Evolutionary conservation across 2,113 vertebrate species (phyloP), one percentile per base, ranked within the genome.

Genomic region (Scophthalmus maximus): DNA sequence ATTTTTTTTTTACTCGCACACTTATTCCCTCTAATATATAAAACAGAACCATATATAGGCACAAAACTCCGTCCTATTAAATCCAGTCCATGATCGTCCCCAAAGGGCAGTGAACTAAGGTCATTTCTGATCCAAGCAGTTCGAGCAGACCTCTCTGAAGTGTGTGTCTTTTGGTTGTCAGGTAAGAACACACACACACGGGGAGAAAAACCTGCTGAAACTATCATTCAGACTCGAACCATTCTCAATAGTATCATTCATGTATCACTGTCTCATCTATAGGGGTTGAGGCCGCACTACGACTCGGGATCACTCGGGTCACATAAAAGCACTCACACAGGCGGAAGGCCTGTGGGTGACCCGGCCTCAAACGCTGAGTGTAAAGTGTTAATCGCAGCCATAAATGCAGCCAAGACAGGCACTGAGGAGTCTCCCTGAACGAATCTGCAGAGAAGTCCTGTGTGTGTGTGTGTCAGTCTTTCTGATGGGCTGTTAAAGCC

Each of bases 401-500:
- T 46, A 59, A 66, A 47, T 10, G 8, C 38, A 61, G 82, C 68
- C 57, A 51, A 56, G 71, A 38, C 46, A 36, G 36, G 71, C 47
- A 25, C 79, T 18, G 76, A 78, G 63, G 79, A 68, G 73, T 36
- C 75, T 75, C 52, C 76, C 17, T 78, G 44, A 79, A 29, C 63
- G 40, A 56, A 71, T 81, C 67, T 81, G 58, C 75, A 82, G 79
- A 63, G 67, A 64, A 63, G 57, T 72, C 67, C 50, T 22, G 66
- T 66, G 68, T 84, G 34, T 76, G 56, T 84, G 69, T 27, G 27
- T 73, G 56, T 85, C 73, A 70, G 52, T 82, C 79, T 83, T 76
- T 89, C 77, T 87, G 90, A 36, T 83, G 72, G 83, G 82, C 89
- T 86, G 90, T 90, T 87, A 90, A 92, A 82, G 84, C 44, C 71